Evolutionary conservation across 2,888 invertebrate species (phyloP).

Genomic region (Xiphydria camelus): DNA sequence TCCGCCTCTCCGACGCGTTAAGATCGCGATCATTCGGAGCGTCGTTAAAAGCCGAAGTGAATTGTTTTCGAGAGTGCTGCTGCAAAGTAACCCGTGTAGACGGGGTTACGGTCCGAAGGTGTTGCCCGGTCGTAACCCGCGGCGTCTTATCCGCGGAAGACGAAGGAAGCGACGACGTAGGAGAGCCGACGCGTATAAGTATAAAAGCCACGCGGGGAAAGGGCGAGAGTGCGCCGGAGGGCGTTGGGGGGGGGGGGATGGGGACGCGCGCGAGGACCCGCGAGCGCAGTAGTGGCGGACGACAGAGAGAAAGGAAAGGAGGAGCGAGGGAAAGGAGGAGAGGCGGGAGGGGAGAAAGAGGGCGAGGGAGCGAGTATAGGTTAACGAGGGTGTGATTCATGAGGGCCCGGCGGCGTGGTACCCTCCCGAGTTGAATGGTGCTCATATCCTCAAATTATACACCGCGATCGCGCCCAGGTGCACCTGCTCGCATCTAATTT

Average conservation of each 20-base stretch:
- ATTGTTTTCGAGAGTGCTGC: conserved; percentile 11
- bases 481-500: no score
- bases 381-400: conserved; percentile 56
- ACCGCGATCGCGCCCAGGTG: no score
- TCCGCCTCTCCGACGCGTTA: no score
- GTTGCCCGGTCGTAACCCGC: conserved; percentile 31
- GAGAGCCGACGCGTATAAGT: no score
- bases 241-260: no score
- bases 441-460: no score
- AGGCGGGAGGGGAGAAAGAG: conserved; percentile 6
- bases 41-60: no score
- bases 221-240: no score
- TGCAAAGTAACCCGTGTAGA: conserved; percentile 9
- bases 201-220: no score
- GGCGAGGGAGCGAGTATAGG: conserved; percentile 33
- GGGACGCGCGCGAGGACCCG: not conserved
- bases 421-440: conserved; percentile 42
- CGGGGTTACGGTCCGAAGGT: conserved; percentile 32
- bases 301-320: conserved; percentile 10
- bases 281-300: conserved; percentile 7
- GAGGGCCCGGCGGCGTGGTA: conserved; percentile 42
- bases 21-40: no score
- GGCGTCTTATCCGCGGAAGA: conserved; percentile 20
- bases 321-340: conserved; percentile 16
- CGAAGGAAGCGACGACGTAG: not conserved